Evolutionary conservation across 2,797 vertebrate genomes (phyloP).

Genomic region (Champsocephalus esox): DNA sequence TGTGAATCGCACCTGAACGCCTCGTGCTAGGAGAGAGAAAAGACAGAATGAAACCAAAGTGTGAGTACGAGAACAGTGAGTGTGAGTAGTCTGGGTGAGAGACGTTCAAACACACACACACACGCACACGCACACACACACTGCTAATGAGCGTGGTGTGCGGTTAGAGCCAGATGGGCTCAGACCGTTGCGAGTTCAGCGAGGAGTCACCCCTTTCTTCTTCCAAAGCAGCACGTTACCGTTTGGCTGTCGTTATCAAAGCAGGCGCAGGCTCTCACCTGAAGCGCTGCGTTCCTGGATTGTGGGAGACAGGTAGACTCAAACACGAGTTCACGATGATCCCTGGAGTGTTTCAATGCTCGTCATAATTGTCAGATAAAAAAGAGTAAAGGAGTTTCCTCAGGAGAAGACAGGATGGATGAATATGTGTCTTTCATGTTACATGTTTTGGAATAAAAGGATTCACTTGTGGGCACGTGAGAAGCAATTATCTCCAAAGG

Average conservation of each 20-base stretch:
- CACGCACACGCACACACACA: slow-evolving; percentile 27
- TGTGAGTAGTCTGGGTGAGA: slow-evolving; percentile 55
- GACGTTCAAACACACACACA: slow-evolving; percentile 34
- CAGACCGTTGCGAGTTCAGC: slow-evolving; percentile 79
- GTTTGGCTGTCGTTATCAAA: slow-evolving; percentile 71
- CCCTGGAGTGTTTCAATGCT: slow-evolving; percentile 56
- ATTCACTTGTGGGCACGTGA: not conserved
- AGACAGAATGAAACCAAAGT: slow-evolving; percentile 47
- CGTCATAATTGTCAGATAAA: slow-evolving; percentile 59
- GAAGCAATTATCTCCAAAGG: slow-evolving; percentile 22
- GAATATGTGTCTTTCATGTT: slow-evolving; percentile 8
- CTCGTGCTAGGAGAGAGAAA: slow-evolving; percentile 43
- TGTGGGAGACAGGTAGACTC: slow-evolving; percentile 57
- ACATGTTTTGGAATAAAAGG: not conserved
- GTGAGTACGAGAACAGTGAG: slow-evolving; percentile 33
- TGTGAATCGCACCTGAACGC: slow-evolving; percentile 54
- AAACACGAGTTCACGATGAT: slow-evolving; percentile 48
- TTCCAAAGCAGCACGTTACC: slow-evolving; percentile 57
- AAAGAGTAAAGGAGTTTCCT: slow-evolving; percentile 31
- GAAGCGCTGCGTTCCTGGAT: slow-evolving; percentile 63
- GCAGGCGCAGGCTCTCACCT: slow-evolving; percentile 62
- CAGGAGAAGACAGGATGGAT: slow-evolving; percentile 30
- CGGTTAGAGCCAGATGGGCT: slow-evolving; percentile 73
- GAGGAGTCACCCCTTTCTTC: slow-evolving; percentile 76
- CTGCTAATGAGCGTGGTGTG: slow-evolving; percentile 79